Evolutionary conservation across 2,113 vertebrate genomes (phyloP).

Genomic region (Laterallus jamaicensis): DNA sequence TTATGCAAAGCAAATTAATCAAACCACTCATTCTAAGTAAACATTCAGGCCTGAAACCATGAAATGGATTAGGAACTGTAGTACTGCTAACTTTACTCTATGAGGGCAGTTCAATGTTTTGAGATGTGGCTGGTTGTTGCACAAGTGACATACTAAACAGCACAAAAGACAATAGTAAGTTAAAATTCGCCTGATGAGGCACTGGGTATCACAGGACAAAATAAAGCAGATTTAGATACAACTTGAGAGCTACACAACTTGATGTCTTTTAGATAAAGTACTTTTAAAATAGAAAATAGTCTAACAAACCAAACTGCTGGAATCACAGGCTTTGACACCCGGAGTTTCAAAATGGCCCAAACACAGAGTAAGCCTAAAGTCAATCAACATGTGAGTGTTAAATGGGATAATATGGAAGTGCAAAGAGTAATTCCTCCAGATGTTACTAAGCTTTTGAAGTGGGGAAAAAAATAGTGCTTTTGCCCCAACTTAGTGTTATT

Average conservation of each 20-base stretch:
- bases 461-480: neutral
- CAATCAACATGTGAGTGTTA: neutral
- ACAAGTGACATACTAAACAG: neutral
- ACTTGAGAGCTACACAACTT: neutral
- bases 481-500: too few species aligned
- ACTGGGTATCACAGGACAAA: neutral
- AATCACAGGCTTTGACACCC: neutral
- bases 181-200: neutral
- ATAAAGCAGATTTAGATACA: neutral
- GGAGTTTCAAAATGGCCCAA: neutral
- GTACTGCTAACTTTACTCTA: neutral
- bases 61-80: neutral
- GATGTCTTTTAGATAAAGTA: neutral
- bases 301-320: neutral
- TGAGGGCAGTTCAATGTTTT: neutral
- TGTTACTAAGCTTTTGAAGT: neutral
- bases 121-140: neutral
- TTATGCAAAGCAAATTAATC: neutral
- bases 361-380: neutral
- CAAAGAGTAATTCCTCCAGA: neutral
- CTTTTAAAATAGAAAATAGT: neutral
- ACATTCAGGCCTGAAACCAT: neutral
- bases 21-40: neutral
- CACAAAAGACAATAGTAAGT: neutral
- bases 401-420: neutral